phyloP scores from a whole-genome alignment of 92 coral and sea anemone genomes.

The Palythoa heliodiscus region DNA sequence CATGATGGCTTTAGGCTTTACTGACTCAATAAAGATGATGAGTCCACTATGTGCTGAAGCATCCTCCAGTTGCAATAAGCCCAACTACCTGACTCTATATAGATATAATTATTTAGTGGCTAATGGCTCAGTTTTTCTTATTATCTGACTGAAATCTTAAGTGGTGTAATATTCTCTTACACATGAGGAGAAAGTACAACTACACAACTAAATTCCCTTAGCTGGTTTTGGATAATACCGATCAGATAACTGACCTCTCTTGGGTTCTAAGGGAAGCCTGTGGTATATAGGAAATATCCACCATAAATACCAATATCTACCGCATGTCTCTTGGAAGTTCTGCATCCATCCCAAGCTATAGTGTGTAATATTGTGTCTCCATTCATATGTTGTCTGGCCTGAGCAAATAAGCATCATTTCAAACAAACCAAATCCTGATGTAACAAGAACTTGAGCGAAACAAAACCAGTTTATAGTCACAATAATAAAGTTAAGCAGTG shows the following conservation, averaged over 20 bases:
- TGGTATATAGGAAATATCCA: slow-evolving; percentile 77
- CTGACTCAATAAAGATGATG: no score
- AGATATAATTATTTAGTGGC: no score
- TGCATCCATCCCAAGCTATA: slow-evolving; percentile 74
- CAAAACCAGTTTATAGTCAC: slow-evolving; percentile 82
- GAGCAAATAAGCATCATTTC: slow-evolving; percentile 67
- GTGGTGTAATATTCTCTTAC: no score
- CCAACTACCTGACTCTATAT: no score
- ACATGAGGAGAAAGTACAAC: no score
- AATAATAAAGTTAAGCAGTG: slow-evolving; percentile 58
- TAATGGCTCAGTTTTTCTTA: no score
- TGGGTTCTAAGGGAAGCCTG: slow-evolving; percentile 25
- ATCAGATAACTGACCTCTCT: slow-evolving; percentile 3
- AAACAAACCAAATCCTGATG: slow-evolving; percentile 63
- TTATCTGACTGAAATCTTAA: no score
- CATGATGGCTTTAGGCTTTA: no score
- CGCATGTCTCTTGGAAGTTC: slow-evolving; percentile 68
- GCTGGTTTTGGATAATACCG: slow-evolving; percentile 24
- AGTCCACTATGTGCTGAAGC: no score
- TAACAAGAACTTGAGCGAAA: slow-evolving; percentile 63
- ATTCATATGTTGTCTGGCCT: slow-evolving; percentile 88
- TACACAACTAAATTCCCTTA: slow-evolving; percentile 8
- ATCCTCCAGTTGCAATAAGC: no score
- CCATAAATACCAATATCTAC: slow-evolving; percentile 70
- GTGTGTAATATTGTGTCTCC: slow-evolving; percentile 60